Base-by-base conservation (phyloP, 2,113 vertebrate species). In the Gallinago media region DNA sequence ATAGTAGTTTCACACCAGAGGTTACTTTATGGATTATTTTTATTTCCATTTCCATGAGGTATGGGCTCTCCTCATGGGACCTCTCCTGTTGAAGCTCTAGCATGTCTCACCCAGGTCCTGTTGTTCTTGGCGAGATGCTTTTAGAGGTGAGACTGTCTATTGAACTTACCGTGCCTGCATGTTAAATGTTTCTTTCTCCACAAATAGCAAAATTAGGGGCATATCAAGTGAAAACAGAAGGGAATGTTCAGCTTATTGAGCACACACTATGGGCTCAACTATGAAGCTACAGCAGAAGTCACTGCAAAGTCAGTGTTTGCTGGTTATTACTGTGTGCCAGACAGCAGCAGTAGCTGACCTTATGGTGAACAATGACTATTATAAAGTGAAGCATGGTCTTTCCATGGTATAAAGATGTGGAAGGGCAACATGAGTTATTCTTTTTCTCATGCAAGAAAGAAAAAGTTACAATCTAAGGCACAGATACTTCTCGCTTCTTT, bases 161-260 rank as follows among this genome's bases (percentile, higher is more conserved):
- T 11, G 85, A n/a, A 25, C 54, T 54, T 70, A 23, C n/a, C 10
- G 19, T 27, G 49, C 9, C 58, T 94, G 54, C 7, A 14, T 15
- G 19, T 26, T 71, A 47, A 15, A 65, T 89, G 16, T 14, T 23
- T 70, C 91, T 93, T 89, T 85, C 40, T 91, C 49, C 63, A 83
- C 42, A 83, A 67, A 47, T 0, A 71, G 20, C 23, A 80, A 40
- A 76, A 80, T 80, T 63, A 82, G 63, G 85, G 85, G 15, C 26
- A 8, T 21, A n/a, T 70, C 72, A 85, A 66, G 50, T 6, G 32
- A n/a, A 83, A 90, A 59, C 93, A 96, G 96, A 95, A 95, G 93
- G 94, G 88, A 80, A 77, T 9, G 96, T 97, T 97, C 92, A 92
- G 93, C 81, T 88, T 83, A 31, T 22, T 88, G 92, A 97, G 74